phyloP scores from a whole-genome alignment of 1,140 invertebrate genomes.

The Wiebesia pumilae region DNA sequence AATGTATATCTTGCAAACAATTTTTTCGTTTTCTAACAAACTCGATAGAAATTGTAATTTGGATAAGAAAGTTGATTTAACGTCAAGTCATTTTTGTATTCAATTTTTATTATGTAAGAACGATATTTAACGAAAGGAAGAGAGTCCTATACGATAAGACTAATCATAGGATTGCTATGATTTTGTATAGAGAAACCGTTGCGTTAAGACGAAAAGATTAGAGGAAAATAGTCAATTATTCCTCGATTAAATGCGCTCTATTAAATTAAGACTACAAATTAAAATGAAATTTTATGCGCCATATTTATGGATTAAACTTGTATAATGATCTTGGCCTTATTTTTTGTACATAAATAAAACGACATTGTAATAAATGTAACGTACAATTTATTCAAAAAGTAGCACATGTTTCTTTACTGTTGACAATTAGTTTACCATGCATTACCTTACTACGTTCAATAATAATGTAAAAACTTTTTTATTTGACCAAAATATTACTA shows the following conservation, averaged over 20 bases:
- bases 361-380: slow-evolving; percentile 67
- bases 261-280: slow-evolving; percentile 67
- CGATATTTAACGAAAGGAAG: slow-evolving; percentile 66
- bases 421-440: not conserved
- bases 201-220: slow-evolving; percentile 43
- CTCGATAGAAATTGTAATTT: slow-evolving; percentile 65
- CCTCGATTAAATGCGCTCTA: slow-evolving; percentile 64
- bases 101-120: slow-evolving; percentile 63
- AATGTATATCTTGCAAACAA: slow-evolving; percentile 51
- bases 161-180: slow-evolving; percentile 46
- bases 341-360: slow-evolving; percentile 70
- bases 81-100: slow-evolving; percentile 71
- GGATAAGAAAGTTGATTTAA: slow-evolving; percentile 67
- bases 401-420: slow-evolving; percentile 13
- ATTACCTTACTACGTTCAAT: not conserved
- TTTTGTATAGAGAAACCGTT: slow-evolving; percentile 47
- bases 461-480: not conserved
- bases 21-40: slow-evolving; percentile 51
- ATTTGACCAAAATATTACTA: not conserved
- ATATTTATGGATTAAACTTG: slow-evolving; percentile 62
- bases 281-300: slow-evolving; percentile 68
- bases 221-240: slow-evolving; percentile 72
- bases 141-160: slow-evolving; percentile 51
- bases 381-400: slow-evolving; percentile 55
- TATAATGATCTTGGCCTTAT: slow-evolving; percentile 62